Percentiles rank a stretch among this genome's conserved stretches.
These are phyloP conservation scores for Crepidodera aurea DNA, from an alignment of 2,888 invertebrate genomes.

Conservation along the genomic window DNA sequence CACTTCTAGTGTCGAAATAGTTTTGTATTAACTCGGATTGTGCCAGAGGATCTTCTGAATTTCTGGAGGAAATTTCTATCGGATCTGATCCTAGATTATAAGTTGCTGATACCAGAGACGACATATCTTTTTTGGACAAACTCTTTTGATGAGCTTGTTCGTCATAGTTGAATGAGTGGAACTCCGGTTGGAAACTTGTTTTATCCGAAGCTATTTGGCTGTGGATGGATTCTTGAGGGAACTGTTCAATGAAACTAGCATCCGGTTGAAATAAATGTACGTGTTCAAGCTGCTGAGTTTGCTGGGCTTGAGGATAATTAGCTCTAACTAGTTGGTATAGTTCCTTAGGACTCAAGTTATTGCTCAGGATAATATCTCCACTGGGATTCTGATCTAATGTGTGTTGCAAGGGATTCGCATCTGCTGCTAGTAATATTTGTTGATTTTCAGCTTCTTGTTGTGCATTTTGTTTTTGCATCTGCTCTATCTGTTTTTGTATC, in stretches of 20 bases:
- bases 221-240: conserved; percentile 21
- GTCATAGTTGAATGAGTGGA: conserved; percentile 62
- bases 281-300: conserved; percentile 40
- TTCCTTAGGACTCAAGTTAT: conserved; percentile 40
- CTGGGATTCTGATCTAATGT: conserved; percentile 21
- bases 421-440: conserved; percentile 27
- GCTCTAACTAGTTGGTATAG: conserved; percentile 38
- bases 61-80: conserved; percentile 25
- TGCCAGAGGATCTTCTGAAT: conserved; percentile 28
- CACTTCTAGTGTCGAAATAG: conserved; percentile 48
- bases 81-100: conserved; percentile 43
- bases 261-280: conserved; percentile 58
- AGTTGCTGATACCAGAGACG: conserved; percentile 47
- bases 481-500: conserved; percentile 30
- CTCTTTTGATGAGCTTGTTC: conserved; percentile 55
- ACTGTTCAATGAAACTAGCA: conserved; percentile 58
- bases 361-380: conserved; percentile 36
- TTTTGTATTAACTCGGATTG: conserved; percentile 49
- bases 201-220: conserved; percentile 54
- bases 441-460: conserved; percentile 52
- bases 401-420: conserved; percentile 16
- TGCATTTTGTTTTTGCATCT: conserved; percentile 35
- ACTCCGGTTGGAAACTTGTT: conserved; percentile 60
- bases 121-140: conserved; percentile 36
- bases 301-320: conserved; percentile 40